These are phyloP conservation scores for Channallabes apus DNA, from an alignment of 2,797 vertebrate genomes.

Conservation along the genomic window DNA sequence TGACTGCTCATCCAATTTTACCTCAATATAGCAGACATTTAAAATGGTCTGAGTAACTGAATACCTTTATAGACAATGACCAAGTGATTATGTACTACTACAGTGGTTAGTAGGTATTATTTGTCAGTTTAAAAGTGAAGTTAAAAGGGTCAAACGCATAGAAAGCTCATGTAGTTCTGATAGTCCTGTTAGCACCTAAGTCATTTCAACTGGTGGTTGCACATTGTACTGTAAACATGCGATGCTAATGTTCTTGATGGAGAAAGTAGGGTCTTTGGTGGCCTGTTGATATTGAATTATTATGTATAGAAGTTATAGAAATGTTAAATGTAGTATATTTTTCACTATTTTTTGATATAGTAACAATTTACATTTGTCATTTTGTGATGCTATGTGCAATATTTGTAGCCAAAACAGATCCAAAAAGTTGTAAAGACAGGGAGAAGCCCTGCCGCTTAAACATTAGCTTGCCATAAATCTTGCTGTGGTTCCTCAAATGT, in stretches of 20 bases:
- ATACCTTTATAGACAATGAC: neutral
- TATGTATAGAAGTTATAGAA: conserved; percentile 10
- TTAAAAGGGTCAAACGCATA: neutral
- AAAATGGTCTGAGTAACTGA: neutral
- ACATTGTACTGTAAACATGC: neutral
- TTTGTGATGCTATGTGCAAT: conserved; percentile 33
- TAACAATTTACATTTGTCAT: conserved; percentile 20
- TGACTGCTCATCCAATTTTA: neutral
- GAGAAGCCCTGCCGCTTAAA: neutral
- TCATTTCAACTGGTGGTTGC: neutral
- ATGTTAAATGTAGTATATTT: conserved; percentile 24
- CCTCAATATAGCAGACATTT: neutral
- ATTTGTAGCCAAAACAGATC: conserved; percentile 10
- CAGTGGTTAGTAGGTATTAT: neutral
- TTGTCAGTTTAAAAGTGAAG: neutral
- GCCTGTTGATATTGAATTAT: neutral
- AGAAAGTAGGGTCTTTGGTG: conserved; percentile 15
- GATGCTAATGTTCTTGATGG: neutral
- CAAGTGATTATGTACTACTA: neutral
- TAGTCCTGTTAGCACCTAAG: neutral
- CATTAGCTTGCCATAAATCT: neutral
- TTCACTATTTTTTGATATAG: conserved; percentile 29
- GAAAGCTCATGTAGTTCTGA: neutral
- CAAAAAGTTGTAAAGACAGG: conserved; percentile 7
- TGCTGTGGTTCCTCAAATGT: neutral